Conservation (phyloP, 1,140 invertebrate species). For the Ceratoteleas bidentatus region DNA sequence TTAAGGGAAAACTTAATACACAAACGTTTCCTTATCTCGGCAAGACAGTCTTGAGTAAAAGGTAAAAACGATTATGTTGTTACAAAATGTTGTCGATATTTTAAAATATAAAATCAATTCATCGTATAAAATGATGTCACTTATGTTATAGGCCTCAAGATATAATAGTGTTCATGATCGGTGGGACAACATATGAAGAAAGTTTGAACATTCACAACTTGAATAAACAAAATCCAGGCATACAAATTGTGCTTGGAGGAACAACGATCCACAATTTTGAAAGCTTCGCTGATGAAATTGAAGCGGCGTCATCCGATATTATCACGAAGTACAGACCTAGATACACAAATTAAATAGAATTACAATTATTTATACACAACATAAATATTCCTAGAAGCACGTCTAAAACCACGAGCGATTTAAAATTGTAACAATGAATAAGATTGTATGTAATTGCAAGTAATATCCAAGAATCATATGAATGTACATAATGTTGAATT, state of each 20-base stretch:
- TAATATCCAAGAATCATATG: slow-evolving; percentile 25
- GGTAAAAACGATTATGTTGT: slow-evolving; percentile 43
- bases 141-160: slow-evolving; percentile 87
- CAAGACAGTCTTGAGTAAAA: slow-evolving; percentile 77
- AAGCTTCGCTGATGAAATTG: slow-evolving; percentile 89
- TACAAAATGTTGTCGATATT: no score
- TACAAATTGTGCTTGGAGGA: slow-evolving; percentile 93
- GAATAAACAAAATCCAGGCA: slow-evolving; percentile 88
- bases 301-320: slow-evolving; percentile 78
- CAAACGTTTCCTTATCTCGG: slow-evolving; percentile 91
- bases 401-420: slow-evolving; percentile 4
- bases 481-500: slow-evolving; percentile 32
- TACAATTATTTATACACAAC: slow-evolving; percentile 11
- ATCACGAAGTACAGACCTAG: slow-evolving; percentile 73
- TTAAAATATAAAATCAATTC: no score
- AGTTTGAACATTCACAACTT: slow-evolving; percentile 91
- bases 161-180: slow-evolving; percentile 96
- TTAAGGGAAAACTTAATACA: slow-evolving; percentile 93
- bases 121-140: no score
- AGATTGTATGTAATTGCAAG: slow-evolving; percentile 8
- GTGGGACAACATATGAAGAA: slow-evolving; percentile 99
- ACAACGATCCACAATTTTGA: slow-evolving; percentile 95
- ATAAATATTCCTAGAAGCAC: neutral
- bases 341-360: slow-evolving; percentile 33
- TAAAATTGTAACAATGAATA: neutral